These are phyloP conservation scores for Synergus itoensis DNA, from an alignment of 2,888 invertebrate genomes.

Conservation along the genomic window DNA sequence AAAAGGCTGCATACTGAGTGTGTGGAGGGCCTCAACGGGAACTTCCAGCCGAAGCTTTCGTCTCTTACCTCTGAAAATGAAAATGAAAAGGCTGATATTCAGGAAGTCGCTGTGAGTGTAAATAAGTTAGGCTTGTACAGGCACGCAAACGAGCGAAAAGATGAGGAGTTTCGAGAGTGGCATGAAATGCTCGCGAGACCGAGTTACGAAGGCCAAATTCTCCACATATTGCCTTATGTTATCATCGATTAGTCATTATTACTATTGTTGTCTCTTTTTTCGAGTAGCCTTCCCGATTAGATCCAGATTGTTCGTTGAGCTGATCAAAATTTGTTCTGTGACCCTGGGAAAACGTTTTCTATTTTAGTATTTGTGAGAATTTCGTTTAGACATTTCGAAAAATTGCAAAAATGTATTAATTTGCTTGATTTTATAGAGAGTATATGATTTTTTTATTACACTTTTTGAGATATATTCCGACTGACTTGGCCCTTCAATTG, in stretches of 20 bases:
- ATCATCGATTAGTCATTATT: slow-evolving; percentile 87
- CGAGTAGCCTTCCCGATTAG: slow-evolving; percentile 19
- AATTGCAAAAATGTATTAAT: background rate
- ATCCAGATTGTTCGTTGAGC: slow-evolving; percentile 24
- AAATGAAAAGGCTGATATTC: slow-evolving; percentile 48
- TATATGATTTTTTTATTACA: background rate
- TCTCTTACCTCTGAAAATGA: slow-evolving; percentile 55
- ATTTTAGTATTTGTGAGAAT: background rate
- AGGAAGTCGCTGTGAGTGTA: slow-evolving; percentile 53
- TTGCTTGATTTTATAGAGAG: background rate
- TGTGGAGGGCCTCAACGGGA: slow-evolving; percentile 74
- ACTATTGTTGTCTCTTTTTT: slow-evolving; percentile 39
- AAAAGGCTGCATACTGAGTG: slow-evolving; percentile 71
- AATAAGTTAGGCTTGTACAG: slow-evolving; percentile 58
- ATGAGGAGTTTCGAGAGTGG: slow-evolving; percentile 91
- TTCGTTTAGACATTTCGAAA: background rate
- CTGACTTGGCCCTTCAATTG: background rate
- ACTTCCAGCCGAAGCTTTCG: slow-evolving; percentile 71
- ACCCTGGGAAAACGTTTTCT: background rate
- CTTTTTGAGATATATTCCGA: too few species aligned
- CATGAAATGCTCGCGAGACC: slow-evolving; percentile 89
- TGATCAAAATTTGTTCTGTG: slow-evolving; percentile 17
- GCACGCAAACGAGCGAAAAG: slow-evolving; percentile 61
- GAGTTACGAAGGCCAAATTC: slow-evolving; percentile 87
- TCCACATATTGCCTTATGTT: slow-evolving; percentile 97